Evolutionary conservation across 2,888 invertebrate genomes (phyloP).

Genomic region (Timandra comae): DNA sequence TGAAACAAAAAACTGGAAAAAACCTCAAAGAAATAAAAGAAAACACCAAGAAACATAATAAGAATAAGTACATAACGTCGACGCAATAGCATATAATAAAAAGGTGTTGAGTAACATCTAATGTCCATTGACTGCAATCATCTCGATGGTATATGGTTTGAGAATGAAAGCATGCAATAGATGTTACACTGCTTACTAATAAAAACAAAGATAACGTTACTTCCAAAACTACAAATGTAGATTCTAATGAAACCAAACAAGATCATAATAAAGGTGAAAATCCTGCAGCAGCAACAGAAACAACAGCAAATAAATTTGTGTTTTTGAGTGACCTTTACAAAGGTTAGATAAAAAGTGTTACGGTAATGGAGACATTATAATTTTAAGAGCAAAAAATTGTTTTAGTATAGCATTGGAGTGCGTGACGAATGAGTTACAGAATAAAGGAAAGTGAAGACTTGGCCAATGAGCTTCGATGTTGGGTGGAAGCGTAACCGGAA

Average conservation of each 20-base stretch:
- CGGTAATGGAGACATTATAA: constrained; percentile 28
- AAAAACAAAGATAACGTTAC: constrained; percentile 4
- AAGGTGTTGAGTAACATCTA: constrained; percentile 20
- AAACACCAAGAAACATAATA: constrained; percentile 2
- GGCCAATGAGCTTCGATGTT: constrained; percentile 24
- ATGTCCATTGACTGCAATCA: constrained; percentile 17
- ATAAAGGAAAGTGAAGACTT: constrained; percentile 30
- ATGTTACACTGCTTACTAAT: constrained; percentile 8
- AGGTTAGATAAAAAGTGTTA: constrained; percentile 41
- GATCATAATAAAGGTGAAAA: constrained; percentile 6
- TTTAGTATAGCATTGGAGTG: constrained; percentile 25
- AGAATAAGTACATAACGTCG: constrained; percentile 6
- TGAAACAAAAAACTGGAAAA: no score
- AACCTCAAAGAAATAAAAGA: no score
- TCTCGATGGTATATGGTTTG: constrained; percentile 13
- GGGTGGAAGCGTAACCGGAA: constrained; percentile 19
- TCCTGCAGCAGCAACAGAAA: constrained; percentile 9
- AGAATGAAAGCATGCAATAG: constrained; percentile 18
- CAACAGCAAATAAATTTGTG: constrained; percentile 25
- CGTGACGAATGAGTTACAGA: constrained; percentile 29
- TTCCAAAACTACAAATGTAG: background rate
- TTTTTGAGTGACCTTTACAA: constrained; percentile 40
- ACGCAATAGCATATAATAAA: constrained; percentile 10
- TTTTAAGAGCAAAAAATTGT: constrained; percentile 27
- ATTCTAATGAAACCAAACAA: constrained; percentile 1